Percentiles rank a stretch among this genome's conserved stretches.
Conservation (phyloP, 2,888 invertebrate genomes). For the Drosophila peninsularis region DNA sequence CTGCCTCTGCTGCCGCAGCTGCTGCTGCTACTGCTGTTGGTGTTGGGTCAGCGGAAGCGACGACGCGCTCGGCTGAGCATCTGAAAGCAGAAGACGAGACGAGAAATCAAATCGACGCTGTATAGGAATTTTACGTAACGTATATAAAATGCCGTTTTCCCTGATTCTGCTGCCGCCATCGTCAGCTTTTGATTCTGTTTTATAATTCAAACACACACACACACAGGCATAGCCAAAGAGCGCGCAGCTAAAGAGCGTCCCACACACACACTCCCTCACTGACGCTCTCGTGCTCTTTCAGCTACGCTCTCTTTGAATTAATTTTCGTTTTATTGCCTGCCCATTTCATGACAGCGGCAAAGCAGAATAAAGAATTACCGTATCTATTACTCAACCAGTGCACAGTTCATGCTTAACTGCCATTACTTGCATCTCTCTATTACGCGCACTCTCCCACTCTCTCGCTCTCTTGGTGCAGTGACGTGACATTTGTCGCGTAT, state of each 20-base stretch:
- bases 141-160: slow-evolving; percentile 62
- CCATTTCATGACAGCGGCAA: slow-evolving; percentile 51
- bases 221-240: slow-evolving; percentile 12
- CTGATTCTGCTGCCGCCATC: slow-evolving; percentile 62
- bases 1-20: neutral
- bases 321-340: slow-evolving; percentile 49
- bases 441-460: slow-evolving; percentile 21
- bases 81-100: slow-evolving; percentile 59
- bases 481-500: slow-evolving; percentile 64
- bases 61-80: slow-evolving; percentile 40
- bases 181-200: slow-evolving; percentile 78
- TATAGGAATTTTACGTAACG: slow-evolving; percentile 67
- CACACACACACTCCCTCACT: slow-evolving; percentile 7
- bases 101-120: slow-evolving; percentile 49
- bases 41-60: slow-evolving; percentile 39
- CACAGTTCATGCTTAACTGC: slow-evolving; percentile 30
- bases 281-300: neutral
- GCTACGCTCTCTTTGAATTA: slow-evolving; percentile 38
- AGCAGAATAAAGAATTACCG: slow-evolving; percentile 32
- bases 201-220: slow-evolving; percentile 63
- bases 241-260: slow-evolving; percentile 7
- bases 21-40: slow-evolving; percentile 32
- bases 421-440: slow-evolving; percentile 35
- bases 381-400: slow-evolving; percentile 71
- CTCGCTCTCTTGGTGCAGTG: slow-evolving; percentile 29